These are phyloP conservation scores for Caretta caretta DNA, from an alignment of 2,113 vertebrate species.

Conservation along the genomic window DNA sequence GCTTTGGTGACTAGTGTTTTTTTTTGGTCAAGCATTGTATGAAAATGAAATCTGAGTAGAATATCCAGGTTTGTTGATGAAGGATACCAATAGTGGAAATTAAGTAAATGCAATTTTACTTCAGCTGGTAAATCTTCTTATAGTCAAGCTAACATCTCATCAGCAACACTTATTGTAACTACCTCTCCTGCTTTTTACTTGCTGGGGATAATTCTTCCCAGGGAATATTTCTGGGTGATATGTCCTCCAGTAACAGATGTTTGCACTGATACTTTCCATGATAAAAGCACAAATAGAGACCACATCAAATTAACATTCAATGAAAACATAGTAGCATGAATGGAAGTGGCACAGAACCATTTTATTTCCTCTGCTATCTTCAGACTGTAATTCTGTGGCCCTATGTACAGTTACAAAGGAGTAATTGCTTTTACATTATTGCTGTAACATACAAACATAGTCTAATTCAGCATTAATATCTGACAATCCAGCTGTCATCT, in stretches of 20 bases:
- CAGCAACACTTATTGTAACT: constrained; percentile 11
- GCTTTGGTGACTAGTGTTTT: constrained; percentile 22
- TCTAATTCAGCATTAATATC: constrained; percentile 68
- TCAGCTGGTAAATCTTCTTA: constrained; percentile 13
- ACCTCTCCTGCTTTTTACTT: background rate
- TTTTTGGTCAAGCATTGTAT: constrained; percentile 8
- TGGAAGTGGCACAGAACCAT: background rate
- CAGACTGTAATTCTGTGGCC: constrained; percentile 49
- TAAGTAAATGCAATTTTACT: constrained; percentile 51
- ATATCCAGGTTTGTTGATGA: constrained; percentile 29
- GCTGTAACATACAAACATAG: constrained; percentile 59
- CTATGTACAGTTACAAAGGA: constrained; percentile 57
- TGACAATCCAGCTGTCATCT: constrained; percentile 74
- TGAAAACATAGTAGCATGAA: constrained; percentile 26
- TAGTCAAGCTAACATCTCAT: constrained; percentile 44
- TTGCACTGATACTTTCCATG: constrained; percentile 29
- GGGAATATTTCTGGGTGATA: background rate
- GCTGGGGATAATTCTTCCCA: constrained; percentile 31
- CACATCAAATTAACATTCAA: background rate
- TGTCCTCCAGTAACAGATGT: constrained; percentile 28
- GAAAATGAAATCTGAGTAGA: constrained; percentile 40
- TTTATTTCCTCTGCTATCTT: constrained; percentile 39
- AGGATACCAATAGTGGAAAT: constrained; percentile 17
- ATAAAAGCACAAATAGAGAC: constrained; percentile 34
- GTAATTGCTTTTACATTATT: constrained; percentile 70